Evolutionary conservation across 2,888 invertebrate species (phyloP), one percentile per base, ranked within the genome.

Genomic region (Pachliopta kotzebuea): DNA sequence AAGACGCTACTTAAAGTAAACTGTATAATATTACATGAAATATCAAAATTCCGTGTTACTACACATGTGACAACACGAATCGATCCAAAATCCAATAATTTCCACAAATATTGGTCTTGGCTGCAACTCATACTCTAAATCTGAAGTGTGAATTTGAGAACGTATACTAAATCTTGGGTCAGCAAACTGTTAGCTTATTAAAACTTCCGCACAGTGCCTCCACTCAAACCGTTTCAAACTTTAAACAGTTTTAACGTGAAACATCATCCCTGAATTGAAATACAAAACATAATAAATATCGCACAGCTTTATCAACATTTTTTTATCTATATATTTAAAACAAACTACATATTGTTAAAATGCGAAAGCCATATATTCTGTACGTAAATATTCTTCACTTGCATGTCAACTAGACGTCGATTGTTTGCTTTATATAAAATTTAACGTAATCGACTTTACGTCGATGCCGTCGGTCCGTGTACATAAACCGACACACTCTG

Each of bases 401-500:
- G 66, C 64, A 66, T 11, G 56, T 62, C 56, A 57, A 45, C 26
- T 50, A 56, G 49, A 80, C 80, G 80, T 79, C 76, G 70, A 78
- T 76, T 82, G 80, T 86, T 87, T 82, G 80, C 81, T 84, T 84
- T 82, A 84, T 87, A 85, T 79, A 84, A 84, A 85, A 84, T 86
- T 87, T 83, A 83, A 81, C 80, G 80, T 83, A 84, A 86, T 85
- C 83, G 85, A 84, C 83, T 83, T 79, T 73, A 83, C 76, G 78
- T 84, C 79, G 78, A 75, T 81, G 79, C 75, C 80, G 76, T 78
- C 78, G 77, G 72, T 71, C 72, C 76, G 75, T 77, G 78, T 83
- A 84, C 79, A 85, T 85, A 84, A 84, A 85, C 79, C 82, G 79
- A 86, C 84, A 84, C 84, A 84, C 82, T 84, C 80, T 84, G 86